Evolutionary conservation across 2,797 vertebrate genomes (phyloP).

Genomic region (Vultur gryphus): DNA sequence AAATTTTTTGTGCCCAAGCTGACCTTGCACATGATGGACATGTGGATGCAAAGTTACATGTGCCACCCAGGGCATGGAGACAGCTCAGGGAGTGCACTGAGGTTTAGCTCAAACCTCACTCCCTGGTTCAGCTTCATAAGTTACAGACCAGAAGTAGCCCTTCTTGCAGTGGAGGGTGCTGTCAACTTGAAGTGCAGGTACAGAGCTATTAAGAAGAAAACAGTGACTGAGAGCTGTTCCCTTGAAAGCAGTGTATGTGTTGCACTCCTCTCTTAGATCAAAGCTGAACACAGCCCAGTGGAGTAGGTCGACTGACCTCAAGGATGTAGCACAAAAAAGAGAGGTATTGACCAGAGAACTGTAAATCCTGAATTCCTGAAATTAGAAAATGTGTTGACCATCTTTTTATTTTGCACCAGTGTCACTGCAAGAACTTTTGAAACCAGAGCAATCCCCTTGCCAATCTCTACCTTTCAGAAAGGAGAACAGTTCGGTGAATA

Average conservation of each 20-base stretch:
- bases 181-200: neutral
- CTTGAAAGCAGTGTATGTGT: neutral
- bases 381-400: neutral
- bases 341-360: neutral
- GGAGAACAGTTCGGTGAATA: neutral
- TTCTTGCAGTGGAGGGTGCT: neutral
- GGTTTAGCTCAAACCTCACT: neutral
- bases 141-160: neutral
- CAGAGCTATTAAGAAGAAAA: neutral
- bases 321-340: neutral
- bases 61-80: neutral
- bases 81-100: neutral
- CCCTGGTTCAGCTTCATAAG: neutral
- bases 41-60: neutral
- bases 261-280: neutral
- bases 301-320: neutral
- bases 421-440: neutral
- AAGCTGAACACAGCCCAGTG: neutral
- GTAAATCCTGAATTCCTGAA: neutral
- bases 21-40: neutral
- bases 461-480: neutral
- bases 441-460: neutral
- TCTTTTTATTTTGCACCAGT: neutral
- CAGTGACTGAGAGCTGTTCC: neutral
- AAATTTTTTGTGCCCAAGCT: neutral